Evolutionary conservation across 1,140 invertebrate species (phyloP).

Genomic region (Leptopilina clavipes): DNA sequence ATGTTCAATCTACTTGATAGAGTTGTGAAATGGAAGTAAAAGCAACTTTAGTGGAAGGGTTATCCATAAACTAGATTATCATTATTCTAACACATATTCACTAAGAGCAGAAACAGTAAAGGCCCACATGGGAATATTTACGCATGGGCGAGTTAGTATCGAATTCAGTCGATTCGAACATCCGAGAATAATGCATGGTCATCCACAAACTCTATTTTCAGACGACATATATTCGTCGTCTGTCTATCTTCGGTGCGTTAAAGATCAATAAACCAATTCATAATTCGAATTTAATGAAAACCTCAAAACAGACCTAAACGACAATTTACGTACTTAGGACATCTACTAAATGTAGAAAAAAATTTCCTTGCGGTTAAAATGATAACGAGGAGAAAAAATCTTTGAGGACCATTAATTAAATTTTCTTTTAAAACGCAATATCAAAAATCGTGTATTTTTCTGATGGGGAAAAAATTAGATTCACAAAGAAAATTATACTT

Average conservation of each 20-base stretch:
- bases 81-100: slow-evolving; percentile 23
- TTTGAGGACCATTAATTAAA: no score
- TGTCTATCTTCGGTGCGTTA: background rate
- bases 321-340: no score
- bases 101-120: slow-evolving; percentile 2
- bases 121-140: slow-evolving; percentile 2
- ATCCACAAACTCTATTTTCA: slow-evolving; percentile 7
- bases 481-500: background rate
- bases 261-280: slow-evolving; percentile 16
- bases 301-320: background rate
- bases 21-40: background rate
- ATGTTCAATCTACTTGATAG: background rate
- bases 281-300: slow-evolving; percentile 6
- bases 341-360: no score
- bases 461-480: background rate
- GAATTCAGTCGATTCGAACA: background rate
- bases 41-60: background rate
- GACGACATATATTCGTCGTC: slow-evolving; percentile 5
- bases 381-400: no score
- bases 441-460: background rate
- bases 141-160: background rate
- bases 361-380: no score
- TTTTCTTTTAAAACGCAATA: no score
- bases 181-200: slow-evolving; percentile 18
- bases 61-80: background rate